A percentile compares a stretch with the other conserved stretches of the same genome.
Conservation (phyloP, 2,113 vertebrate genomes). For the Engraulis encrasicolus region DNA sequence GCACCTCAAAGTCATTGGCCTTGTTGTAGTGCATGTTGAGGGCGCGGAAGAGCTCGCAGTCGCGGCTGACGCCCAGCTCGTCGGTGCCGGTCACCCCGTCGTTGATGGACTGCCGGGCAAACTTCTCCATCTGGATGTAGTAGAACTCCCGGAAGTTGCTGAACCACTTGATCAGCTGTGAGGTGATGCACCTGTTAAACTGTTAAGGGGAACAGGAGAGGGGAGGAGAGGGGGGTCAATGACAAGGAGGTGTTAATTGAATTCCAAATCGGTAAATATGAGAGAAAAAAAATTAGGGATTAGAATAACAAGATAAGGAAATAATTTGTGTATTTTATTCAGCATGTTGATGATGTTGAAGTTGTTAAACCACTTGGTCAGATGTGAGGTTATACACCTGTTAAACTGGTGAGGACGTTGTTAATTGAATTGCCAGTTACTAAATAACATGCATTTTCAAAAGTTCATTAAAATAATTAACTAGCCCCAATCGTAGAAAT, state of each 20-base stretch:
- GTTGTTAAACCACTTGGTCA: too few species aligned
- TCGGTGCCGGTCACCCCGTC: constrained; percentile 91
- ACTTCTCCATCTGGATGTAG: constrained; percentile 99
- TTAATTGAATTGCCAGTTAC: too few species aligned
- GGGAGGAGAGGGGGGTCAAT: background rate
- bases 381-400: too few species aligned
- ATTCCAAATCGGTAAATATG: background rate
- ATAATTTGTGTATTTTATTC: too few species aligned
- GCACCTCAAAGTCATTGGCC: constrained; percentile 99
- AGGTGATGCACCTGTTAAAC: constrained; percentile 99
- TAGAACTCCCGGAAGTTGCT: constrained; percentile 99
- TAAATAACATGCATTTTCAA: too few species aligned
- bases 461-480: too few species aligned
- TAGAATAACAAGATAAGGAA: too few species aligned
- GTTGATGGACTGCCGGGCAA: constrained; percentile 96
- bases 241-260: background rate
- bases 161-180: constrained; percentile 99
- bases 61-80: constrained; percentile 91
- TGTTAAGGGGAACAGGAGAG: constrained; percentile 63
- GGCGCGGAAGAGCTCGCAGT: constrained; percentile 94
- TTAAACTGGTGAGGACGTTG: too few species aligned
- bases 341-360: too few species aligned
- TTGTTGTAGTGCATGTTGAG: constrained; percentile 99
- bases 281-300: background rate
- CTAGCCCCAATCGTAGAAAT: too few species aligned